Evolutionary conservation across 1,140 invertebrate genomes (phyloP).

Genomic region (Panagrolaimus sp.): DNA sequence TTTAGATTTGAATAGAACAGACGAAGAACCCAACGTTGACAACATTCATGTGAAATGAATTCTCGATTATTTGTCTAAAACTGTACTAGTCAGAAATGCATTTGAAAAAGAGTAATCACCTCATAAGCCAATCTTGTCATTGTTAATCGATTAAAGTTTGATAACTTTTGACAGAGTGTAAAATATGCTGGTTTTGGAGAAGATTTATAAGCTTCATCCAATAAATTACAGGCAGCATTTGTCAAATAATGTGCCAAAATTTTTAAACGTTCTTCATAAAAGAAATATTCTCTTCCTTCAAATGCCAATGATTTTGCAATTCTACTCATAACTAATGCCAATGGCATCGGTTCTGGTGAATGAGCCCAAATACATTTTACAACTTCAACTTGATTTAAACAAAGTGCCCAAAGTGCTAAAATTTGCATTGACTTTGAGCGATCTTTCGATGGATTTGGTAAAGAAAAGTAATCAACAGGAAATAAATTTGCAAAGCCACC

Average conservation of each 20-base stretch:
- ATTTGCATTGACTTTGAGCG: constrained; percentile 32
- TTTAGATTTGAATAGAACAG: constrained; percentile 52
- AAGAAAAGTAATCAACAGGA: constrained; percentile 24
- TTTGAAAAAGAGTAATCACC: constrained; percentile 17
- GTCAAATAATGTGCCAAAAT: constrained; percentile 33
- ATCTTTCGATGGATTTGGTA: constrained; percentile 19
- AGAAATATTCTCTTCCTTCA: constrained; percentile 46
- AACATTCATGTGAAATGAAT: constrained; percentile 53
- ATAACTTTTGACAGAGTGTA: constrained; percentile 36
- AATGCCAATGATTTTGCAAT: constrained; percentile 39
- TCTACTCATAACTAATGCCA: constrained; percentile 40
- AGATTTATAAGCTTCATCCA: constrained; percentile 37
- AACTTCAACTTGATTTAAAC: constrained; percentile 40
- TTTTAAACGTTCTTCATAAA: constrained; percentile 47
- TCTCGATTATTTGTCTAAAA: constrained; percentile 40
- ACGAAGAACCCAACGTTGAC: constrained; percentile 50
- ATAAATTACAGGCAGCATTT: constrained; percentile 31
- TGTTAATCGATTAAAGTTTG: constrained; percentile 38
- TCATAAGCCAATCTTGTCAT: constrained; percentile 52
- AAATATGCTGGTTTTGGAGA: constrained; percentile 42
- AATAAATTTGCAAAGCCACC: constrained; percentile 30
- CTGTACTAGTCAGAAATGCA: neutral
- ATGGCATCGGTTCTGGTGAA: constrained; percentile 39
- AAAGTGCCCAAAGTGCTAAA: constrained; percentile 40
- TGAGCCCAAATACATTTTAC: constrained; percentile 42